Evolutionary conservation across 92 coral and sea anemone genomes (phyloP), one percentile per base, ranked within the genome.

Genomic region (Plumapathes pennacea): DNA sequence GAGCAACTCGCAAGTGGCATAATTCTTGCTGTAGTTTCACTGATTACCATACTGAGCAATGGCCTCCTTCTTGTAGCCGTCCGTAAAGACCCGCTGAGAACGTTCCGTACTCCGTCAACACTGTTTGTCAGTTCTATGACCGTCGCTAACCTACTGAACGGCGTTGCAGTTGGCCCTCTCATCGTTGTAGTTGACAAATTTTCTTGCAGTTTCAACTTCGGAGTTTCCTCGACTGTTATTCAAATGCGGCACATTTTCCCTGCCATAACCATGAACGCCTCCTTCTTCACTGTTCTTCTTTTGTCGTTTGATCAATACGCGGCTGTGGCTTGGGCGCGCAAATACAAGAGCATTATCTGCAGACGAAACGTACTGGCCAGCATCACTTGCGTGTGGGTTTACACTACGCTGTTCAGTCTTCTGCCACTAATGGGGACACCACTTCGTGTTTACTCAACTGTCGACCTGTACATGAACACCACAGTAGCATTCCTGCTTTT

Each of bases 391-490:
- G 45, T 59, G 38, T 59, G 66, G 66, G 10, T 29, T 18, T 59
- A 59, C 14, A 59, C 20, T 41, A 59, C 38, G 21, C 27, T 41
- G 21, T 59, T 59, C 49, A 59, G 66, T 14, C 40, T 59, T 9
- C n/a, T 29, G 32, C 66, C 42, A 34, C 45, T 59, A 25, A 17
- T 29, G 2, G 66, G 54, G 12, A 18, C 45, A 18, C 5, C 21
- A 0, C 18, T 27, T 10, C 37, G 45, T 31, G 4, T 12, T 10
- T 59, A 59, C 25, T 42, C n/a, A 11, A 59, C 42, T 29, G 38
- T 59, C 26, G 66, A 59, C 40, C 32, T 59, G 54, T 59, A 59
- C 23, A 13, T 59, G 18, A 59, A 59, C 32, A 59, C 66, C 21
- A 24, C 50, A 17, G 38, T 21, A 21, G 31, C 31, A 15, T 59